A percentile compares a stretch with the other conserved stretches of the same genome.
Conservation (phyloP, 1,140 invertebrate genomes). For the Belonocnema kinseyi region DNA sequence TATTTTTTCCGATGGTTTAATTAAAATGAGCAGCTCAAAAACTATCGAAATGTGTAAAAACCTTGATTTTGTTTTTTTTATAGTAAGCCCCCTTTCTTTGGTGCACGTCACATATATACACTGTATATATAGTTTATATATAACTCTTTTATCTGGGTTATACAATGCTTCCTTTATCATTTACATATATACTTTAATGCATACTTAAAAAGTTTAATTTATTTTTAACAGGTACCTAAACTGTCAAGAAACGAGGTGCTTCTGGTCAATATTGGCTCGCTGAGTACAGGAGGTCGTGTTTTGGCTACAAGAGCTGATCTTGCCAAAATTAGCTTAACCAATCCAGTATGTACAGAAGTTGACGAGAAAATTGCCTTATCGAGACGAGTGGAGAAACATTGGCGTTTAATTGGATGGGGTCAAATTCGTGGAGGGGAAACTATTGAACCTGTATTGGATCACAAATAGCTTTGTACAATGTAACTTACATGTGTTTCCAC, state of each 20-base stretch:
- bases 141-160: no score
- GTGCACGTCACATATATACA: no score
- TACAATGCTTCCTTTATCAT: no score
- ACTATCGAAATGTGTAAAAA: no score
- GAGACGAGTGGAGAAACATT: slow-evolving; percentile 98
- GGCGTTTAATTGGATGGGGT: slow-evolving; percentile 99
- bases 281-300: slow-evolving; percentile 98
- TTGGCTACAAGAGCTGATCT: slow-evolving; percentile 97
- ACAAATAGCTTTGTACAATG: slow-evolving; percentile 56
- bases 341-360: slow-evolving; percentile 98
- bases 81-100: no score
- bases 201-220: not conserved
- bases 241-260: slow-evolving; percentile 80
- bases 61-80: no score
- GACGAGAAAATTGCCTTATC: slow-evolving; percentile 99
- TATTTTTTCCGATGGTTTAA: no score
- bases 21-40: no score
- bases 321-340: slow-evolving; percentile 97
- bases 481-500: not conserved
- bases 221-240: slow-evolving; percentile 78
- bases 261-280: slow-evolving; percentile 98
- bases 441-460: slow-evolving; percentile 82
- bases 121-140: no score
- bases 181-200: no score
- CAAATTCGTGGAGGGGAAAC: slow-evolving; percentile 95